These are phyloP conservation scores for Poeciliopsis turneri DNA, from an alignment of 2,797 vertebrate species.

Conservation along the genomic window DNA sequence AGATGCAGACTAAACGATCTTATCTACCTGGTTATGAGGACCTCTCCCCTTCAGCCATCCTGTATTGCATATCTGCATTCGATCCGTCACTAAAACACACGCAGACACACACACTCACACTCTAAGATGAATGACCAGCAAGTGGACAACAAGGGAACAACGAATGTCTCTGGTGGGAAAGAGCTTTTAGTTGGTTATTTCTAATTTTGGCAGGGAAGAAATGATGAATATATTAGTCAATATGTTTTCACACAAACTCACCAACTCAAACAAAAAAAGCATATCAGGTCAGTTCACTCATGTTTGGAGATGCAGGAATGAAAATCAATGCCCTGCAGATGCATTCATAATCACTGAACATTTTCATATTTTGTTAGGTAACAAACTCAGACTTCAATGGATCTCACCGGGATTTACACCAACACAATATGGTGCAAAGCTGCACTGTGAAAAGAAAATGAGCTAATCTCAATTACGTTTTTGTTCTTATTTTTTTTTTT, in stretches of 20 bases:
- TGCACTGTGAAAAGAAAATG: neutral
- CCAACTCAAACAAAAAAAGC: slow-evolving; percentile 49
- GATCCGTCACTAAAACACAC: slow-evolving; percentile 86
- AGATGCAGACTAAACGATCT: slow-evolving; percentile 73
- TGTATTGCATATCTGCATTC: slow-evolving; percentile 80
- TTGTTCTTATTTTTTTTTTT: neutral
- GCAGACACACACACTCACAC: slow-evolving; percentile 52
- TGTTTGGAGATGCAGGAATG: slow-evolving; percentile 26
- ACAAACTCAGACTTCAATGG: neutral
- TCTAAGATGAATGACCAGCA: slow-evolving; percentile 63
- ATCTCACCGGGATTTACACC: neutral
- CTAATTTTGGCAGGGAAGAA: slow-evolving; percentile 33
- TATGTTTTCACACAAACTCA: slow-evolving; percentile 66
- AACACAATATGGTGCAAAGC: neutral
- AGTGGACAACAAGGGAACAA: slow-evolving; percentile 60
- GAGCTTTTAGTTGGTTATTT: slow-evolving; percentile 53
- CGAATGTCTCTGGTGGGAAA: slow-evolving; percentile 55
- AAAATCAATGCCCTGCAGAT: neutral
- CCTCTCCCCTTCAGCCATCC: slow-evolving; percentile 78
- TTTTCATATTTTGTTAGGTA: neutral
- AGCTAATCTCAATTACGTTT: neutral
- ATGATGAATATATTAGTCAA: slow-evolving; percentile 62
- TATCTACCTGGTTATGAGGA: slow-evolving; percentile 81
- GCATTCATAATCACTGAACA: neutral
- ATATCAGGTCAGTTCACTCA: slow-evolving; percentile 52